Percentiles rank a stretch among this genome's conserved stretches.
Evolutionary conservation across 2,797 vertebrate species (phyloP).

Genomic region (Paguma larvata): DNA sequence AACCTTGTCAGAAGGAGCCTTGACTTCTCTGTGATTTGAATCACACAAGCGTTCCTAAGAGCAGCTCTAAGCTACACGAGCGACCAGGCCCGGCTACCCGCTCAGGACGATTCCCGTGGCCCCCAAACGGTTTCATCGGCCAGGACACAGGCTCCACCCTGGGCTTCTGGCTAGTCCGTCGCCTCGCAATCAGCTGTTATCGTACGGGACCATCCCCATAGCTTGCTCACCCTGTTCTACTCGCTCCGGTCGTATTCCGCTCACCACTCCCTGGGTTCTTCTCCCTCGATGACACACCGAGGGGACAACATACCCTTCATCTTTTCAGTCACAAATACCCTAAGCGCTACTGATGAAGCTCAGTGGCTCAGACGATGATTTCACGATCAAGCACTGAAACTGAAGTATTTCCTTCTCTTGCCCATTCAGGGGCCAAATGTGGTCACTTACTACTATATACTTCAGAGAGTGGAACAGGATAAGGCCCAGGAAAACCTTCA

Average conservation of each 20-base stretch:
- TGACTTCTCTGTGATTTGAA: neutral
- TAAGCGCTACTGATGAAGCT: neutral
- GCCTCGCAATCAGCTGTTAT: neutral
- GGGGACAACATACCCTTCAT: neutral
- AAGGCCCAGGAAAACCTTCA: neutral
- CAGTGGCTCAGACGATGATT: neutral
- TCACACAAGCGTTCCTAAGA: neutral
- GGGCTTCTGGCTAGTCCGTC: neutral
- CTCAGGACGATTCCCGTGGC: neutral
- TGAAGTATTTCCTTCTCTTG: neutral
- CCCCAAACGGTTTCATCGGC: neutral
- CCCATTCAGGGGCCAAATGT: neutral
- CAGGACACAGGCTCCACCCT: neutral
- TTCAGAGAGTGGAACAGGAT: neutral
- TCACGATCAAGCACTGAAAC: neutral
- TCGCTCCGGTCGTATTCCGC: neutral
- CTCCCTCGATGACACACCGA: neutral
- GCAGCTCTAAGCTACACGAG: neutral
- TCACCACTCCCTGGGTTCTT: neutral
- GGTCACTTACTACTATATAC: neutral
- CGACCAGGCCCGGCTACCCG: neutral
- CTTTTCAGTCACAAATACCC: neutral
- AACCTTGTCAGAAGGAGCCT: neutral
- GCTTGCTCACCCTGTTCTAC: neutral
- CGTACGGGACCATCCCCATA: rapidly evolving